Evolutionary conservation across 2,113 vertebrate species (phyloP), one percentile per base, ranked within the genome.

Genomic region (Xerus inauris): DNA sequence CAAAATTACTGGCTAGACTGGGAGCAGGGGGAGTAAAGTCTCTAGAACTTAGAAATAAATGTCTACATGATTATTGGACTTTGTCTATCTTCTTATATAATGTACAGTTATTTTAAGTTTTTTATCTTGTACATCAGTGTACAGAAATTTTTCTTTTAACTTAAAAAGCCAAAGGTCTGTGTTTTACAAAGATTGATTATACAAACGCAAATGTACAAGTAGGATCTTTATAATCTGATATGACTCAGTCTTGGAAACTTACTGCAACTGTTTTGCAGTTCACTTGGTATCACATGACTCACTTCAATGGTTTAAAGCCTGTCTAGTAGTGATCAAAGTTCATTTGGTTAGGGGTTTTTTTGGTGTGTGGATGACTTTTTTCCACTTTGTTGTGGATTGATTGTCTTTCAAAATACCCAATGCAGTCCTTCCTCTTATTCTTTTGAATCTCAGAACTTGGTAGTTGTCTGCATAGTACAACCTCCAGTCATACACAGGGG

Each of bases 201-300:
- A 96, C 88, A 94, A 96, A 89, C 40, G 72, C 49, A 91, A 67
- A 84, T 97, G 96, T 97, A 95, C 95, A 94, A 89, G 94, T 87
- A 95, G 88, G 76, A 97, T 93, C 89, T 97, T 96, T 95, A 80
- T 95, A 97, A 88, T 95, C 89, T 98, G 95, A 98, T 98, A 97
- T 98, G 97, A 98, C 96, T 98, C 97, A 97, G 62, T 98, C 97
- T 96, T 97, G 98, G 98, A 98, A 98, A 98, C 97, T 98, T 98
- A 97, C 96, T 97, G 96, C 97, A 98, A 94, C 94, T 98, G 94
- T 98, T 98, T 97, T 94, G 95, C 94, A 98, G 97, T 96, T 97
- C 91, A 28, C 65, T 97, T 97, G 85, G 62, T 96, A 75, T 97
- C 98, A 98, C 97, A 95, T 91, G 97, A 97, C 57, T 94, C 72